These are phyloP conservation scores for Drosophila hydei DNA, from an alignment of 1,140 invertebrate species.

Conservation along the genomic window DNA sequence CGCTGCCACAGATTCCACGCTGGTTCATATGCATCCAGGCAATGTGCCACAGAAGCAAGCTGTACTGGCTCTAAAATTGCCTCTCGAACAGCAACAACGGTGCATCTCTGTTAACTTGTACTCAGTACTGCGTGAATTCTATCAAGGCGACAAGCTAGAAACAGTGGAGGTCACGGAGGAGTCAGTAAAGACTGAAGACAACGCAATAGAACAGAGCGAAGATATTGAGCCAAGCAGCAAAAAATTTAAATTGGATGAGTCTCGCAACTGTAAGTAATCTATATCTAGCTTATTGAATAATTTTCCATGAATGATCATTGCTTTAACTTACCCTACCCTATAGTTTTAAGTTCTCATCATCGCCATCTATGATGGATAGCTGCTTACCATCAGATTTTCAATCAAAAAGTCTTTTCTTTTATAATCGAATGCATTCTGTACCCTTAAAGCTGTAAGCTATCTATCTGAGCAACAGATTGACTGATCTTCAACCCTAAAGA, in stretches of 20 bases:
- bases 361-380: too few species aligned
- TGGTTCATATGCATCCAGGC: constrained; percentile 92
- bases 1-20: constrained; percentile 85
- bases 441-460: too few species aligned
- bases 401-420: too few species aligned
- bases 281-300: not conserved
- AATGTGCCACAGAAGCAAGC: constrained; percentile 91
- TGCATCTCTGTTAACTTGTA: constrained; percentile 90
- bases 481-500: too few species aligned
- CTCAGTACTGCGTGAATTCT: constrained; percentile 87
- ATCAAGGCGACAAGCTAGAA: constrained; percentile 79
- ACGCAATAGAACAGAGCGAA: constrained; percentile 59
- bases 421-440: too few species aligned
- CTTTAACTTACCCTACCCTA: too few species aligned
- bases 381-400: too few species aligned
- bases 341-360: too few species aligned
- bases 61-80: constrained; percentile 91
- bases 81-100: constrained; percentile 87
- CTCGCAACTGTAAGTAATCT: constrained; percentile 14
- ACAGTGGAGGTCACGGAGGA: not conserved
- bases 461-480: too few species aligned
- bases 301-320: not conserved
- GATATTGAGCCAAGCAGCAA: constrained; percentile 54
- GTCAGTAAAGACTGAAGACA: not conserved
- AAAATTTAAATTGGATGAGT: constrained; percentile 80